A percentile compares a stretch with the other conserved stretches of the same genome.
Evolutionary conservation across 1,140 invertebrate genomes (phyloP).

Genomic region (Aplysia californica): DNA sequence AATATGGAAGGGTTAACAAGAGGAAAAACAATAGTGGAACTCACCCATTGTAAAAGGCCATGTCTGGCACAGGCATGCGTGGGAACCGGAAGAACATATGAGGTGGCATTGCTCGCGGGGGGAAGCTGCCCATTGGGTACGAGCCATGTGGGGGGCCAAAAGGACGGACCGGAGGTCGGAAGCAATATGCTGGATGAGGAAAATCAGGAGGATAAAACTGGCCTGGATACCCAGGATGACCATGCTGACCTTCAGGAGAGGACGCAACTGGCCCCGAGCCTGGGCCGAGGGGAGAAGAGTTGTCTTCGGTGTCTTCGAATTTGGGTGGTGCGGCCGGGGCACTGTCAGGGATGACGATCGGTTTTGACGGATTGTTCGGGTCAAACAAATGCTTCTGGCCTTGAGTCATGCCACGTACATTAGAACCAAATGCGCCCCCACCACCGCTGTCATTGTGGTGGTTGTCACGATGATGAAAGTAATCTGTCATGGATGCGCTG

Average conservation of each 20-base stretch:
- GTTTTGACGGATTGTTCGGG: constrained; percentile 78
- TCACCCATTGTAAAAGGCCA: constrained; percentile 19
- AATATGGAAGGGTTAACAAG: too few species aligned
- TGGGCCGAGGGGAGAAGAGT: constrained; percentile 19
- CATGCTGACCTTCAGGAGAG: constrained; percentile 5
- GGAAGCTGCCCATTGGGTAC: constrained; percentile 8
- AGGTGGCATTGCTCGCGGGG: constrained; percentile 16
- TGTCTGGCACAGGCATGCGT: constrained; percentile 6
- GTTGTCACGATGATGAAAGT: constrained; percentile 9
- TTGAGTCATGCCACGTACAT: constrained; percentile 8
- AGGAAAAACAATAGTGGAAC: too few species aligned
- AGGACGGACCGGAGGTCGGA: constrained; percentile 12
- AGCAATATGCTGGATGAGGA: constrained; percentile 7
- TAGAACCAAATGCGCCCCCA: background rate
- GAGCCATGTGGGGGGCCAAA: background rate
- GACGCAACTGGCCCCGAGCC: constrained; percentile 17
- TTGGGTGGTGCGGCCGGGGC: constrained; percentile 26
- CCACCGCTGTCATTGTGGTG: background rate
- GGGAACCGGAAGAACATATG: constrained; percentile 21
- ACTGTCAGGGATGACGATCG: constrained; percentile 71
- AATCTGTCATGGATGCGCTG: background rate
- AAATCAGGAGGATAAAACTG: constrained; percentile 24
- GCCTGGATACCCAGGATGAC: constrained; percentile 19
- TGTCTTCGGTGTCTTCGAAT: constrained; percentile 33
- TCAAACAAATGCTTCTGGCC: constrained; percentile 71